Evolutionary conservation across 2,888 invertebrate genomes (phyloP), one percentile per base, ranked within the genome.

Genomic region (Laspeyria flexula): DNA sequence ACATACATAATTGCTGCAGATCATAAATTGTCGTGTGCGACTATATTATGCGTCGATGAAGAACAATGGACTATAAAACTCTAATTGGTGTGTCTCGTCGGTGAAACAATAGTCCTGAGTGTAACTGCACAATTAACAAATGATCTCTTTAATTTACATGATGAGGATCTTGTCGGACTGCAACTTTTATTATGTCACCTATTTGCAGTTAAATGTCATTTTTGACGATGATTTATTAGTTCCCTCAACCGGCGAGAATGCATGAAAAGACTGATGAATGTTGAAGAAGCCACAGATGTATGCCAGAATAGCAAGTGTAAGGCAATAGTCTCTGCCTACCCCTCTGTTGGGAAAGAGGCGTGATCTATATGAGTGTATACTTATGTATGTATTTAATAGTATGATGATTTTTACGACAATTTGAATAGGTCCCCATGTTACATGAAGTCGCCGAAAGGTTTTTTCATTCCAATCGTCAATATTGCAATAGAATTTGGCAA

Each of bases 21-120:
- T 55, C 43, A 56, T 65, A 60, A 67, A 65, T 58, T 40, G 51
- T 67, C 50, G 48, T 41, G 39, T 47, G 44, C 40, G 38, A 50
- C 56, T 51, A 45, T 65, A 55, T 56, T 47, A 61, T 61, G 47
- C 34, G 43, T 46, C 49, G 47, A 43, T 54, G 43, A 29, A 46
- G 58, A 72, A 81, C 80, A 81, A 83, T 82, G 62, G 74, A 34
- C 65, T 64, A 75, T 79, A 75, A 81, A 74, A 66, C 55, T 65
- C 50, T 73, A 77, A 81, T 77, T 75, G 64, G 43, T 51, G 42
- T 50, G 52, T 47, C 55, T 57, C 38, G 52, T 59, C 54, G 55
- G 47, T 64, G 59, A 65, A 71, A 80, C 75, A 74, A 80, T 77
- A 54, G 73, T 45, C 34, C 45, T 70, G 35, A 15, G 29, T 55